Conservation (phyloP, 2,113 vertebrate species). For the Desmodus rotundus region DNA sequence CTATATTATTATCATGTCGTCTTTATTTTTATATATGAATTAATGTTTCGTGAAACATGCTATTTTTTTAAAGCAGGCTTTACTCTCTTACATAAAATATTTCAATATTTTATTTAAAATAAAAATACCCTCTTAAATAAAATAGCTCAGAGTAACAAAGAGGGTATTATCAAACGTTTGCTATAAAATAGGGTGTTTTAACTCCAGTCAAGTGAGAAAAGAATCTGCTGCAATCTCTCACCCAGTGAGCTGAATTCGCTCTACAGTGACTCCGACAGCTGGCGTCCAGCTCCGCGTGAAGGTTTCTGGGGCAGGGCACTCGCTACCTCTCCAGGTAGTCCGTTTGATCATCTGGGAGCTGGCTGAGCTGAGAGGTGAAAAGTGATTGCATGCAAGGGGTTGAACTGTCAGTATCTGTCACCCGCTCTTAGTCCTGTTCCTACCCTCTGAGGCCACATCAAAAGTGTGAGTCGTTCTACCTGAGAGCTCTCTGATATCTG, state of each 20-base stretch:
- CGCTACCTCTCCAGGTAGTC: neutral
- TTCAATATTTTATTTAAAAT: too few species aligned
- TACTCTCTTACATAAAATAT: neutral
- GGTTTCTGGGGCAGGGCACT: neutral
- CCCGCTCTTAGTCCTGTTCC: neutral
- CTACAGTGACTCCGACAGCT: neutral
- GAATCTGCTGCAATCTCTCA: neutral
- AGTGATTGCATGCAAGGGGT: neutral
- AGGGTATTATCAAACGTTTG: neutral
- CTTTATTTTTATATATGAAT: neutral
- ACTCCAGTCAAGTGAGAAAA: neutral
- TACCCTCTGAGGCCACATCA: neutral
- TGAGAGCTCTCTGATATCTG: neutral
- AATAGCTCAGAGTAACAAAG: neutral
- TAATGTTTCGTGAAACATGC: neutral
- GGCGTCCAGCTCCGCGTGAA: neutral
- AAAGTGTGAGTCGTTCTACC: neutral
- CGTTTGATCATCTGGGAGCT: neutral
- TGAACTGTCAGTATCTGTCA: neutral
- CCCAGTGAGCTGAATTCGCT: neutral
- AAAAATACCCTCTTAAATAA: too few species aligned
- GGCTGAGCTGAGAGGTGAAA: neutral
- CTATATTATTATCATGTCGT: neutral
- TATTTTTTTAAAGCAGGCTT: neutral
- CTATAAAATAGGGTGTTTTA: neutral